A percentile compares a stretch with the other conserved stretches of the same genome.
phyloP scores from a whole-genome alignment of 2,113 vertebrate species.

The Prionailurus bengalensis region DNA sequence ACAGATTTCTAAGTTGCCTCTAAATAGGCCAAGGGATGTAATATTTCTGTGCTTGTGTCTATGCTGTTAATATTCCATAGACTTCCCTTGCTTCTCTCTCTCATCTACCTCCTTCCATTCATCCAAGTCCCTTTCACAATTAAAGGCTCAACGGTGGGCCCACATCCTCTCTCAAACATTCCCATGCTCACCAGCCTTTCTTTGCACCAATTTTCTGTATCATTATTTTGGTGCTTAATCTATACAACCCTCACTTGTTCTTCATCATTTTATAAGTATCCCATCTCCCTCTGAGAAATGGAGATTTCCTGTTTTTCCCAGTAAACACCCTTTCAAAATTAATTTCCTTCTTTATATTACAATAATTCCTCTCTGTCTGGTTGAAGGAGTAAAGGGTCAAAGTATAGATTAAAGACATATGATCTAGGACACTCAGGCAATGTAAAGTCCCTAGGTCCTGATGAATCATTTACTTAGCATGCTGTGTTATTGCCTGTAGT shows the following conservation, averaged over 20 bases:
- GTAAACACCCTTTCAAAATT: neutral
- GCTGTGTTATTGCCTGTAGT: neutral
- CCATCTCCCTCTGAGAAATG: neutral
- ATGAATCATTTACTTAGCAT: neutral
- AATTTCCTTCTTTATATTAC: neutral
- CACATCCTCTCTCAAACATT: neutral
- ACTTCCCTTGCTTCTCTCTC: neutral
- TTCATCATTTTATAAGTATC: constrained; percentile 19
- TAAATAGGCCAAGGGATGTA: neutral
- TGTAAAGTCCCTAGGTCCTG: neutral
- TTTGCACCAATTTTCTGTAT: neutral
- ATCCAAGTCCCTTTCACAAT: neutral
- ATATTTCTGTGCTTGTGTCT: neutral
- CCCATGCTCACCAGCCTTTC: neutral
- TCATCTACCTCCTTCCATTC: neutral
- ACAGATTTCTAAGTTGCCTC: neutral
- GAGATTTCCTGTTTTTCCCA: neutral
- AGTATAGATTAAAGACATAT: neutral
- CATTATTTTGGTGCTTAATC: neutral
- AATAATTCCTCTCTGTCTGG: neutral
- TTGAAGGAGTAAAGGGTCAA: neutral
- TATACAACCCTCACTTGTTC: neutral
- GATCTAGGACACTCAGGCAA: neutral
- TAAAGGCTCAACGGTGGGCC: neutral
- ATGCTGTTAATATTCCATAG: neutral